These are phyloP conservation scores for Dicranocentrus wangi DNA, from an alignment of 2,888 invertebrate genomes.

Conservation along the genomic window DNA sequence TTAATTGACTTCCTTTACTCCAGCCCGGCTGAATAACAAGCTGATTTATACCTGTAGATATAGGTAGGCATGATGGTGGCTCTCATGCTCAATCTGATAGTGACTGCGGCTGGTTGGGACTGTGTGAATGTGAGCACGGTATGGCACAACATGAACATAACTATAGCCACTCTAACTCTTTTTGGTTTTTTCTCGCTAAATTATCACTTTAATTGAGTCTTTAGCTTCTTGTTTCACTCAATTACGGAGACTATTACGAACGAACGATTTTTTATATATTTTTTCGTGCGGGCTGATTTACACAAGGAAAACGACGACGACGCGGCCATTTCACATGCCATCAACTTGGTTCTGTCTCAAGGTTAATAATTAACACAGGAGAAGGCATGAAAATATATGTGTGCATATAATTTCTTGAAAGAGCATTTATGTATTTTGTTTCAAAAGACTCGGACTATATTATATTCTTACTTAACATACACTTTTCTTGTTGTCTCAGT, in stretches of 20 bases:
- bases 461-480: too few relatives aligned
- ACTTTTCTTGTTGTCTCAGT: slow-evolving; percentile 3
- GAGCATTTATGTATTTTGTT: slow-evolving; percentile 30
- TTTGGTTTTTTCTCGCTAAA: slow-evolving; percentile 14
- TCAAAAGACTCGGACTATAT: slow-evolving; percentile 7
- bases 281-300: neutral
- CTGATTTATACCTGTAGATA: slow-evolving; percentile 20
- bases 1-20: slow-evolving; percentile 66
- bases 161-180: too few relatives aligned
- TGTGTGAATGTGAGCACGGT: too few relatives aligned
- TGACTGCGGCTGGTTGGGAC: too few relatives aligned
- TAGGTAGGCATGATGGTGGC: too few relatives aligned
- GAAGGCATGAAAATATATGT: slow-evolving; percentile 33
- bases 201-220: slow-evolving; percentile 52
- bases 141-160: too few relatives aligned
- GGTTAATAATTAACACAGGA: slow-evolving; percentile 52
- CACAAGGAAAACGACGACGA: slow-evolving; percentile 30
- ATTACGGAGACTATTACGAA: slow-evolving; percentile 33
- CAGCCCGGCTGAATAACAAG: slow-evolving; percentile 38
- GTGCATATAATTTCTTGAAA: slow-evolving; percentile 40
- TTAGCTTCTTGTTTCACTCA: slow-evolving; percentile 30
- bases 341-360: slow-evolving; percentile 29
- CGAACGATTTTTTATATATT: neutral
- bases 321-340: slow-evolving; percentile 18
- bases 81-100: too few relatives aligned